Base-by-base conservation (phyloP, 37 sponge, comb jelly and placozoan species). In the Cliona cf. orientalis region DNA sequence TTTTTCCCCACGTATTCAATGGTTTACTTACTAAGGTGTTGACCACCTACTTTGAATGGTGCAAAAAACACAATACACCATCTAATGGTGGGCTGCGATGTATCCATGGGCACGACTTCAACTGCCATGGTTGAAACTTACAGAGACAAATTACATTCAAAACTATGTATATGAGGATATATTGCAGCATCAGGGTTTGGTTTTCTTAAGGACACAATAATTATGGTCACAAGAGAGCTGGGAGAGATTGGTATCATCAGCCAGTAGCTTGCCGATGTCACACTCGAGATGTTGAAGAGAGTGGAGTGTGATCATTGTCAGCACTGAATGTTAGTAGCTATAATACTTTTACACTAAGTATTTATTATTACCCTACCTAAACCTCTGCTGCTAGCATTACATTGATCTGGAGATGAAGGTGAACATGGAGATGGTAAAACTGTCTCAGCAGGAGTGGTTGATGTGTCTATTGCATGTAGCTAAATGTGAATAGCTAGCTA, bases 61-160 rank as follows among this genome's bases (percentile, higher is more conserved):
- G 46, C 12, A 65, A 78, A 78, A 61, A 65, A 26, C 35, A 78
- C 66, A 65, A 78, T 32, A 42, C 79, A 29, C 79, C 79, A 78
- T 78, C 68, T 26, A 33, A 9, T n/a, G n/a, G 40, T 38, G 22
- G 46, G 49, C 79, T 78, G 66, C 39, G 42, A 65, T 64, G 79
- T 29, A 78, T 9, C 79, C 79, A 65, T 42, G 79, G 53, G 31
- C 39, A 25, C 44, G 12, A 46, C n/a, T 65, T 78, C 35, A 78
- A 31, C 79, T 68, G 65, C 6, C 3, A 28, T 28, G 79, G 79
- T 65, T 40, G 58, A 37, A 78, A 78, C 68, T 36, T 32, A 42
- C 61, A 34, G 14, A 59, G n/a, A 36, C 5, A 5, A 21, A 21
- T 41, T 58, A 40, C 62, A 75, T 14, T 6, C 29, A 25, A 25